Evolutionary conservation across 2,113 vertebrate genomes (phyloP), one percentile per base, ranked within the genome.

Genomic region (Engystomops pustulosus): DNA sequence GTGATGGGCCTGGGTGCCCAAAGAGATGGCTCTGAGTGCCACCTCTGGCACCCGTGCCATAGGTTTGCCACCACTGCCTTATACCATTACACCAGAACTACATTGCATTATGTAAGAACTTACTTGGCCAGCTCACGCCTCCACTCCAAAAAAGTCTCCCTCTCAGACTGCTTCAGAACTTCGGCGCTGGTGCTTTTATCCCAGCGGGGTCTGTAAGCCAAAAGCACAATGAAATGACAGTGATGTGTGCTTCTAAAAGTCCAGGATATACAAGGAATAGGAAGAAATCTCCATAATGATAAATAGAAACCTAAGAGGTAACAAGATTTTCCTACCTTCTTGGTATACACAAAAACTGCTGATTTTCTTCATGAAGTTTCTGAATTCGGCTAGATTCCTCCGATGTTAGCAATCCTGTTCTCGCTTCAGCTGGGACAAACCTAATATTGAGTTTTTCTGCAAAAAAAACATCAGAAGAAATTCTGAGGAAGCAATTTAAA

Each of bases 381-480:
- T 77, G 93, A 62, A 99, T 86, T 7, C 81, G 92, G 65, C 81
- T 92, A 53, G 89, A 93, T 88, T 99, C 97, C 88, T 98, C 95
- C 0, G 90, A 85, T 0, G 96, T 94, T 8, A 96, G 88, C 27
- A 99, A 89, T 0, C 95, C 97, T 0, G 93, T 93, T 89, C 93
- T 90, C 45, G 93, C 92, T 89, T 95, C 96, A 4, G 94, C 92
- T 49, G 91, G 93, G 30, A 99, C 95, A 60, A 99, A 96, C 90
- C 88, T 95, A 62, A 98, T 92, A 86, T 99, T 99, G 78, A 98
- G 92, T 68, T 97, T 99, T 88, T 99, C 98, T 99, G 2, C 45
- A 67, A 12, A 1, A 6, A 0, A 81, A 76, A 27, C n/a, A 30
- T 30, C 2, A 62, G 27, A 1, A 27, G 5, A n/a, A 12, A 55